Base-by-base conservation (phyloP, 2,888 invertebrate species). In the Anagyrus pseudococci region DNA sequence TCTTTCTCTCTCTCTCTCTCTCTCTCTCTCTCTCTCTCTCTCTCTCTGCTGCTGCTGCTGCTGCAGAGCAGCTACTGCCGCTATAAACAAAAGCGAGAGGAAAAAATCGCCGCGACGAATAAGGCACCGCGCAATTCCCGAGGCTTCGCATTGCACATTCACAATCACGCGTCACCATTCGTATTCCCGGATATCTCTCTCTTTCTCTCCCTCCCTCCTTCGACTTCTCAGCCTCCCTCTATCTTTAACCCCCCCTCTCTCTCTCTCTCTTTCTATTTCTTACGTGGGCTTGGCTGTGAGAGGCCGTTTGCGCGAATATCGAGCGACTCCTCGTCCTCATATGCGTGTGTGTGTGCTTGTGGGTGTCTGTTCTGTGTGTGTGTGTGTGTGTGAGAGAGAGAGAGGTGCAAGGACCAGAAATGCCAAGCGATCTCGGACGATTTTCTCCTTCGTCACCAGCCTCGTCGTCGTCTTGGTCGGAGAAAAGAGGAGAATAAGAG, bases 71-170 rank as follows among this genome's bases (percentile, higher is more conserved):
- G 25, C 26, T 26, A 43, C 54, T 19, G 23, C 26, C 19, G 56
- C 61, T 61, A 61, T 64, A 64, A 64, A 72, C 68, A 70, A 69
- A 71, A 70, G 68, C 69, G 65, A 68, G 68, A 69, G 66, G 58
- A 68, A 65, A 61, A 58, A 65, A 65, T 65, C 37, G 58, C 58
- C 58, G 62, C 57, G 70, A 71, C 71, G 71, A 70, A 71, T 71
- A 70, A 69, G 70, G 70, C 68, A 69, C 71, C 70, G 71, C 69
- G 67, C 69, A 63, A 69, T 69, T 70, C 68, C 65, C 52, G 44
- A 17, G 44, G 6, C 44, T 68, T 67, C 66, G 59, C 66, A 54
- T 62, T 66, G 61, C 62, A 40, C 63, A 59, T 50, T 64, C 52
- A 48, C 52, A 48, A 53, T 53, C 57, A 53, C 48, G 43, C 60